Evolutionary conservation across 2,797 vertebrate genomes (phyloP).

Genomic region (Phaenicophaeus curvirostris): DNA sequence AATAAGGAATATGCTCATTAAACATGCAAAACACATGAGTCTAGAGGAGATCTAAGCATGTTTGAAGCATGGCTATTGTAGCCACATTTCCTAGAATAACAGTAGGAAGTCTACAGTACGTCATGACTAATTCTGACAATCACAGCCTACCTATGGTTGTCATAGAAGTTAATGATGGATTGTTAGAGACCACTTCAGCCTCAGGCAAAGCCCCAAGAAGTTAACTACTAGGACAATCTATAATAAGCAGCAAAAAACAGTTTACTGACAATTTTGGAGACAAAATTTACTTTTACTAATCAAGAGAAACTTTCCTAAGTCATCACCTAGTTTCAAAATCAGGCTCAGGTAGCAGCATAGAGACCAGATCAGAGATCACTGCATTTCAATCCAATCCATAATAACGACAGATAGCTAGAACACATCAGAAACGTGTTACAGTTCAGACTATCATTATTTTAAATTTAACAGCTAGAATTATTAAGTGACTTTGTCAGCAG

Average conservation of each 20-base stretch:
- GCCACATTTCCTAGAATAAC: constrained; percentile 42
- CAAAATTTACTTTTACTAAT: constrained; percentile 53
- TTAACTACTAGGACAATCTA: constrained; percentile 39
- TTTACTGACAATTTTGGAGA: constrained; percentile 56
- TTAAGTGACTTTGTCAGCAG: neutral
- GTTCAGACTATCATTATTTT: neutral
- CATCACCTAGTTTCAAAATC: constrained; percentile 31
- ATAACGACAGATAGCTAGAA: neutral
- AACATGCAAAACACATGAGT: neutral
- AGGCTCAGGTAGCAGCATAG: neutral
- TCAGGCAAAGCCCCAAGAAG: constrained; percentile 67
- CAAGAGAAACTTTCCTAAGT: constrained; percentile 45
- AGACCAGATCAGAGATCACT: neutral
- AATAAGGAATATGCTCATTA: neutral
- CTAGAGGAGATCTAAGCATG: neutral
- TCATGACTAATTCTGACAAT: constrained; percentile 63
- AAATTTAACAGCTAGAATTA: neutral
- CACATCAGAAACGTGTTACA: neutral
- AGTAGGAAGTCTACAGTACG: constrained; percentile 30
- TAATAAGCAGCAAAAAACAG: constrained; percentile 50
- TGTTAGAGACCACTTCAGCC: constrained; percentile 49
- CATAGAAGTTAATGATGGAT: constrained; percentile 67
- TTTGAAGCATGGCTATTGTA: neutral
- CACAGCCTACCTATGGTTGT: constrained; percentile 29
- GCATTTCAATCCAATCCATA: neutral